phyloP scores from a whole-genome alignment of 2,113 vertebrate species.

The Myiopsitta monachus region DNA sequence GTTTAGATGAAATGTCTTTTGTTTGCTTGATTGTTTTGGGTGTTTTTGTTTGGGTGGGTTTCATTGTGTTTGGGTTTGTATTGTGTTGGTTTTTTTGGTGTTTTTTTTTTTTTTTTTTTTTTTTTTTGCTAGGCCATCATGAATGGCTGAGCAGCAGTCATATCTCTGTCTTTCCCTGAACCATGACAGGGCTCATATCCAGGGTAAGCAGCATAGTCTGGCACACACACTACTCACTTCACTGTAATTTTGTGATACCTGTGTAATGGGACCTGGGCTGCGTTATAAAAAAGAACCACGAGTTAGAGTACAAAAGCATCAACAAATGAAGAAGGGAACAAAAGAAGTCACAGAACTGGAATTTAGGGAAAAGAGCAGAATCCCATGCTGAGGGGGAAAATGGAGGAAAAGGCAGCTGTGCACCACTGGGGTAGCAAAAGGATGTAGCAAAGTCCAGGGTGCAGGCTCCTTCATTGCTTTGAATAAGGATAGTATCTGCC shows the following conservation, averaged over 20 bases:
- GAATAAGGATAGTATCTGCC: background rate
- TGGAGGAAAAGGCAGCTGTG: background rate
- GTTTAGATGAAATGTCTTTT: background rate
- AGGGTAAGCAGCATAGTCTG: background rate
- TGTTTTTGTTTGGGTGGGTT: background rate
- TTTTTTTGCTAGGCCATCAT: background rate
- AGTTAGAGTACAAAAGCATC: background rate
- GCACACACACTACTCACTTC: accelerated
- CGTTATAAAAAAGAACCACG: background rate
- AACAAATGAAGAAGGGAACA: background rate
- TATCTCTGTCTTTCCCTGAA: background rate
- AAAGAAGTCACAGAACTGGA: background rate
- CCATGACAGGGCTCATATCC: accelerated
- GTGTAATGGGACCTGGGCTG: accelerated
- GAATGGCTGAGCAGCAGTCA: background rate
- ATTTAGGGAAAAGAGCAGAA: background rate
- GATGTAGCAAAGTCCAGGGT: too few species aligned
- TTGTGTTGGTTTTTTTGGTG: too few species aligned
- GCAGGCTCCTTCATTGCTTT: background rate
- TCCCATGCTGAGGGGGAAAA: background rate
- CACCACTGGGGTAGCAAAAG: background rate
- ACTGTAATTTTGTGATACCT: background rate
- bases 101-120: background rate
- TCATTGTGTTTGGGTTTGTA: background rate
- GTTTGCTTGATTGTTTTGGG: background rate